These are phyloP conservation scores for Synergus japonicus DNA, from an alignment of 2,888 invertebrate genomes.

Conservation along the genomic window DNA sequence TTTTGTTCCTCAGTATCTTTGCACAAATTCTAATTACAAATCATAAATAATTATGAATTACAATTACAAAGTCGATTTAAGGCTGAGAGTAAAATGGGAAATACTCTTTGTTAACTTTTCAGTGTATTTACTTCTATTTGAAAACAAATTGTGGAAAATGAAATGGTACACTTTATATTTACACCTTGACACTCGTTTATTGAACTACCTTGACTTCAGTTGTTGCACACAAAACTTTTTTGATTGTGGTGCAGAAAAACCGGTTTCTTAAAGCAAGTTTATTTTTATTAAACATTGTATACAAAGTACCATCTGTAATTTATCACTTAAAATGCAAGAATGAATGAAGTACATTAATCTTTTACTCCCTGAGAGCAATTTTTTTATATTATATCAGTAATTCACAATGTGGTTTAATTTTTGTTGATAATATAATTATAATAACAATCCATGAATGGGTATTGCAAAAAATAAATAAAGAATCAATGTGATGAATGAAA, in stretches of 20 bases:
- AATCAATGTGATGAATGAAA: too few species aligned
- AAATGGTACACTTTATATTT: neutral
- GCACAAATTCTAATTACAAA: too few species aligned
- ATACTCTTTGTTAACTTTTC: neutral
- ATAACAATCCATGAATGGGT: too few species aligned
- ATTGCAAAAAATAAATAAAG: too few species aligned
- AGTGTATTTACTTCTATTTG: too few species aligned
- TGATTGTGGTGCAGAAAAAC: neutral
- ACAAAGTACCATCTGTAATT: neutral
- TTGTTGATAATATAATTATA: too few species aligned
- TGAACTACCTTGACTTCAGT: neutral
- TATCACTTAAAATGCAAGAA: neutral
- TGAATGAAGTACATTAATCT: too few species aligned
- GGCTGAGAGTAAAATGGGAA: neutral
- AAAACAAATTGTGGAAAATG: neutral
- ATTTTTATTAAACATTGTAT: neutral
- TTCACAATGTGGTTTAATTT: too few species aligned
- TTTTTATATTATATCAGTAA: too few species aligned
- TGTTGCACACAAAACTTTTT: neutral
- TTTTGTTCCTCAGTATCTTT: too few species aligned
- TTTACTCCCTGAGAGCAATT: too few species aligned
- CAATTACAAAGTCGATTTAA: neutral
- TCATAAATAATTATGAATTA: too few species aligned
- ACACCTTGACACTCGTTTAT: neutral
- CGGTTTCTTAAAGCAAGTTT: neutral